Evolutionary conservation across 1,140 invertebrate species (phyloP).

Genomic region (Saccostrea echinata): DNA sequence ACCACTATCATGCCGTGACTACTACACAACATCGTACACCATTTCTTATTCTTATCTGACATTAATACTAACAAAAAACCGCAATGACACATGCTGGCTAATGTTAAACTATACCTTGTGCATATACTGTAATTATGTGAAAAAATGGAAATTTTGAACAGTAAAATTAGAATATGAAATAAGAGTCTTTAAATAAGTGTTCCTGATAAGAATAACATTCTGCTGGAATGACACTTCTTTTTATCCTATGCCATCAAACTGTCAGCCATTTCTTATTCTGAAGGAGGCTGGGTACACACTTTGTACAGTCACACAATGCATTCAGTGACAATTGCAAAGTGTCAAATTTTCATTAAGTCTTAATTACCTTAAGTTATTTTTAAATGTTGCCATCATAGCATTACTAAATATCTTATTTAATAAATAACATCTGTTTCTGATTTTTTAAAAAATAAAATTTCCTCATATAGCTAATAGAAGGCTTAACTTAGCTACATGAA

Average conservation of each 20-base stretch:
- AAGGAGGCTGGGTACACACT: neutral
- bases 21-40: neutral
- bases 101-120: neutral
- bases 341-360: too few species aligned
- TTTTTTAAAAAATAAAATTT: too few species aligned
- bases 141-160: slow-evolving; percentile 7
- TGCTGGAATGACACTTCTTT: neutral
- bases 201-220: slow-evolving; percentile 16
- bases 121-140: slow-evolving; percentile 14
- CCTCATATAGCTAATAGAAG: too few species aligned
- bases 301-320: too few species aligned
- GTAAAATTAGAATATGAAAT: slow-evolving; percentile 24
- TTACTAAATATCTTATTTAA: too few species aligned
- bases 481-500: too few species aligned
- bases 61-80: neutral
- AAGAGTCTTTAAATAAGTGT: neutral
- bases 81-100: slow-evolving; percentile 28
- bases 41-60: slow-evolving; percentile 15
- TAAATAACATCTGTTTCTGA: too few species aligned
- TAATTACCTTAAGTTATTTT: too few species aligned
- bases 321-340: too few species aligned
- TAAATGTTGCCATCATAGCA: too few species aligned
- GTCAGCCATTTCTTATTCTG: slow-evolving; percentile 6
- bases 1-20: slow-evolving; percentile 1
- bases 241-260: neutral